Base-by-base conservation (phyloP, 2,113 vertebrate genomes). In the Calyptomena viridis region DNA sequence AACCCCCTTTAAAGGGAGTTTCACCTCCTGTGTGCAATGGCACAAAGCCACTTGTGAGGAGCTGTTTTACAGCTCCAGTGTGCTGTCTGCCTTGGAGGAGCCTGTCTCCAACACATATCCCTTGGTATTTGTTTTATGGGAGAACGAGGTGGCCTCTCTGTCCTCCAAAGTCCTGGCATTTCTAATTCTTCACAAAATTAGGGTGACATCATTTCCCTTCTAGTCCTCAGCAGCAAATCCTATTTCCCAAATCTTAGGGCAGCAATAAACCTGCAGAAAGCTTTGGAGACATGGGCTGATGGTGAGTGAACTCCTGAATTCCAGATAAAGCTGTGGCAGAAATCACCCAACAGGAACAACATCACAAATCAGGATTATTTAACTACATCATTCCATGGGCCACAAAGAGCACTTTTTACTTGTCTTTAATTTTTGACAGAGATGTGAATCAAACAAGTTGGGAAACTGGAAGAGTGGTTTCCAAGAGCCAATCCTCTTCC, bases 111-210 rank as follows among this genome's bases (percentile, higher is more conserved):
- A 52, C 58, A 22, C 27, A 50, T 28, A 25, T 24, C 30, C 37
- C 39, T 50, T 0, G 3, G 23, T 1, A 0, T 24, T 33, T 30
- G 52, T 90, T 80, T 80, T 68, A 39, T 44, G 35, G 44, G 33
- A 55, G 12, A 58, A 59, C 33, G 59, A 73, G 11, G 33, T 31
- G 64, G 35, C 53, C 39, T 58, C 39, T 55, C 46, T 53, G 12
- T 66, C 84, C 33, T 78, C 30, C 71, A 55, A 66, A 42, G 15
- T 39, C 40, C 9, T 33, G 19, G 18, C 14, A 4, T 6, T 71
- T 59, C 58, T 42, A 27, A 40, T 42, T 81, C 8, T 56, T 69
- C 50, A 42, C 49, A 42, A 23, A 74, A 50, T 28, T 28, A 60
- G 0, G 0, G 55, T 53, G 85, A 60, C 9, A 21, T 33, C 0